Evolutionary conservation across 2,888 invertebrate genomes (phyloP).

Genomic region (Morpho deidamia): DNA sequence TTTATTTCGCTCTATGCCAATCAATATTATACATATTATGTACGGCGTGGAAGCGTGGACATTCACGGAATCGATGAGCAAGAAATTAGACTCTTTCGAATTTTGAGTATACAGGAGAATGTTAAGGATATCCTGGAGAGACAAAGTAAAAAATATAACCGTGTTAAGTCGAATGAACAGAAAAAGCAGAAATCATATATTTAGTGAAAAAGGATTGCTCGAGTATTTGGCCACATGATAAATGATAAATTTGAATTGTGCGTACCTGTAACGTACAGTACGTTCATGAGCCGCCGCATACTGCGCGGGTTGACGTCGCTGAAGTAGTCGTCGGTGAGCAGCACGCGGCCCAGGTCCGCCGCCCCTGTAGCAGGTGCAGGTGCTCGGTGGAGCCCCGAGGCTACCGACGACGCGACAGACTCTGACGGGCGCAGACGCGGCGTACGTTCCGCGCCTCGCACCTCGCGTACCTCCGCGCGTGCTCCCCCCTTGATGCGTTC

Average conservation of each 20-base stretch:
- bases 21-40: no score
- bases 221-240: no score
- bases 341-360: conserved; percentile 85
- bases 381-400: conserved; percentile 87
- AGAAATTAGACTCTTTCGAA: no score
- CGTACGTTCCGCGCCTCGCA: conserved; percentile 87
- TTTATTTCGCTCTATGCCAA: no score
- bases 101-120: no score
- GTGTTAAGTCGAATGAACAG: no score
- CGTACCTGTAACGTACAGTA: conserved; percentile 94
- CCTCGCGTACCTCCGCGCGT: conserved; percentile 84
- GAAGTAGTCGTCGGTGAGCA: conserved; percentile 98
- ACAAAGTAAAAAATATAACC: no score
- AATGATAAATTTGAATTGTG: neutral
- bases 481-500: conserved; percentile 85
- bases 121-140: no score
- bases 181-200: no score
- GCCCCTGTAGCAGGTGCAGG: conserved; percentile 78
- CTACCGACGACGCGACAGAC: conserved; percentile 93
- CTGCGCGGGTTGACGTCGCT: conserved; percentile 98
- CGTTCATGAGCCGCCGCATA: conserved; percentile 97
- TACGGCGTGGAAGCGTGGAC: no score
- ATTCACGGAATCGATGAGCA: no score
- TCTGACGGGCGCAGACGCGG: conserved; percentile 90
- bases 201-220: no score